Percentiles rank a stretch among this genome's conserved stretches.
Conservation (phyloP, 2,888 invertebrate species). For the Bugulina stolonifera region DNA sequence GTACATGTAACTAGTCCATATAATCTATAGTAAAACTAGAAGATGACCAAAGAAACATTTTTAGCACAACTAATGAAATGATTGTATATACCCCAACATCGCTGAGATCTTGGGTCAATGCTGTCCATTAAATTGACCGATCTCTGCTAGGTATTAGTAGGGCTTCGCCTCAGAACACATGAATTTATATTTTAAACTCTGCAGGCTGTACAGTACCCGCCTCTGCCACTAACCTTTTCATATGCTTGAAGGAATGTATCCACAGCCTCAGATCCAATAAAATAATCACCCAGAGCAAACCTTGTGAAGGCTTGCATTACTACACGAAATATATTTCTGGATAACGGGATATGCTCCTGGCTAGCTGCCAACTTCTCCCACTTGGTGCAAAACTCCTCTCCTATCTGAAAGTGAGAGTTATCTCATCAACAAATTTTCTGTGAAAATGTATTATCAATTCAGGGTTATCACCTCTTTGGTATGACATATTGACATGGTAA, state of each 20-base stretch:
- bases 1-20: too few species aligned
- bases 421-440: not conserved
- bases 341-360: conserved; percentile 47
- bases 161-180: too few species aligned
- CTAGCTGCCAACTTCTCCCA: conserved; percentile 37
- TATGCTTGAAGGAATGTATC: not conserved
- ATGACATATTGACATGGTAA: not conserved
- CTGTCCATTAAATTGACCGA: too few species aligned
- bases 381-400: conserved; percentile 32
- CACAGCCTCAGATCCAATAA: conserved; percentile 32
- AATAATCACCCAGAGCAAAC: conserved; percentile 39
- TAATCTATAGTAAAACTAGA: too few species aligned
- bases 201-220: too few species aligned
- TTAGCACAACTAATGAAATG: too few species aligned
- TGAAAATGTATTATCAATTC: not conserved
- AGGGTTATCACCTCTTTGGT: not conserved
- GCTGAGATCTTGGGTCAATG: too few species aligned
- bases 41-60: too few species aligned
- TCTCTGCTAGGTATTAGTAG: too few species aligned
- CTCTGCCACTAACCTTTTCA: not conserved
- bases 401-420: not conserved
- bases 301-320: conserved; percentile 40
- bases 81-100: too few species aligned
- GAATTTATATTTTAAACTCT: too few species aligned
- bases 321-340: conserved; percentile 42